A percentile compares a stretch with the other conserved stretches of the same genome.
These are phyloP conservation scores for Hemithea aestivaria DNA, from an alignment of 2,888 invertebrate species.

Conservation along the genomic window DNA sequence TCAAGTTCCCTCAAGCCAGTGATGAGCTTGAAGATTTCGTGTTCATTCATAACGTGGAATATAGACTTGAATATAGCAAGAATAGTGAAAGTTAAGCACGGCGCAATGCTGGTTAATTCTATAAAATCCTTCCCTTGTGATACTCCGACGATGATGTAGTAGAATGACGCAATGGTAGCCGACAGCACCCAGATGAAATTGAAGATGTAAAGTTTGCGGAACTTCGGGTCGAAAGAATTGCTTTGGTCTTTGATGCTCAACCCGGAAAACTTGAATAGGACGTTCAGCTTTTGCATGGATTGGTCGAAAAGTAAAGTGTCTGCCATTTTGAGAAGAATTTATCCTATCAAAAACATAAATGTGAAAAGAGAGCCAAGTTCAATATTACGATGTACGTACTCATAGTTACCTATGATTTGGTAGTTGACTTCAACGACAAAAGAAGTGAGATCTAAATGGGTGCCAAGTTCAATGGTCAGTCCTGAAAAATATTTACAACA, in stretches of 20 bases:
- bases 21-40: constrained; percentile 26
- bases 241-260: constrained; percentile 29
- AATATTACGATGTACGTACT: no score
- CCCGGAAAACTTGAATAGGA: constrained; percentile 32
- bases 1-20: constrained; percentile 29
- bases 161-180: constrained; percentile 24
- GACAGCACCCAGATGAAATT: constrained; percentile 34
- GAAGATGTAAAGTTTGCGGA: constrained; percentile 31
- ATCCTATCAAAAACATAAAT: no score
- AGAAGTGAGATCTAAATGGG: no score
- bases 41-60: constrained; percentile 27
- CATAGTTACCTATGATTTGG: no score
- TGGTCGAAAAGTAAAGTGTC: constrained; percentile 26
- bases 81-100: constrained; percentile 32
- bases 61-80: constrained; percentile 33
- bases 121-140: constrained; percentile 31
- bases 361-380: no score
- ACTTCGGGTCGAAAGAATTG: constrained; percentile 20
- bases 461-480: no score
- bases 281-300: constrained; percentile 30
- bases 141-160: constrained; percentile 29
- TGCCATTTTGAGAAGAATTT: constrained; percentile 10
- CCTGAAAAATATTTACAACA: no score
- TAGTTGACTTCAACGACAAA: no score
- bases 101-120: constrained; percentile 37